Evolutionary conservation across 2,113 vertebrate species (phyloP), one percentile per base, ranked within the genome.

Genomic region (Paracanthobrama guichenoti): DNA sequence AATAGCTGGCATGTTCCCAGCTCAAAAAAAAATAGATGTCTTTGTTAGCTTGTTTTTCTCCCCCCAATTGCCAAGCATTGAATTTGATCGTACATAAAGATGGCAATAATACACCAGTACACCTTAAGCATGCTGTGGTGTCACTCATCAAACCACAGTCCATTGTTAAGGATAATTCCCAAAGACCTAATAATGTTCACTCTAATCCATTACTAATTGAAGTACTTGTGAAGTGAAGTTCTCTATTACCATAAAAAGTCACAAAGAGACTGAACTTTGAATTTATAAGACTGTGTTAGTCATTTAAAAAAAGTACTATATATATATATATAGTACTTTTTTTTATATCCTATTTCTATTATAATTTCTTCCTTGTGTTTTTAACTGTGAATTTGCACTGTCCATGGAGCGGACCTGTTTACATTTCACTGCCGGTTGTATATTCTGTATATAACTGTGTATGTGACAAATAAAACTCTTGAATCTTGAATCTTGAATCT

Each of bases 141-240:
- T 79, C 57, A 62, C 13, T 46, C 55, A 18, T 44, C 35, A 60
- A 60, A 64, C 57, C 39, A 26, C 42, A 62, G 26, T 50, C 62
- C 2, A 31, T 81, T 81, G 79, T 67, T 53, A 53, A 81, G 44
- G 77, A 24, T 44, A 3, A 64, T 46, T 62, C n/a, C 22, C 39
- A 39, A 78, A 24, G 75, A 78, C 75, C 22, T 28, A 20, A 60
- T n/a, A 12, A 22, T 31, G 6, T 35, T 53, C 2, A 31, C 9
- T 81, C 10, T 67, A 35, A 81, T 31, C 44, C 44, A 81, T 2
- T 81, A 53, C 62, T 53, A 67, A 81, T 48, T 81, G 79, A 10
- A 31, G 60, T 35, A 67, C 42, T 53, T 9, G 16, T 50, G 0
- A 50, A 22, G 2, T 6, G 13, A 24, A 35, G 24, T 48, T 66